phyloP scores from a whole-genome alignment of 2,797 vertebrate genomes.

The Zalophus californianus region DNA sequence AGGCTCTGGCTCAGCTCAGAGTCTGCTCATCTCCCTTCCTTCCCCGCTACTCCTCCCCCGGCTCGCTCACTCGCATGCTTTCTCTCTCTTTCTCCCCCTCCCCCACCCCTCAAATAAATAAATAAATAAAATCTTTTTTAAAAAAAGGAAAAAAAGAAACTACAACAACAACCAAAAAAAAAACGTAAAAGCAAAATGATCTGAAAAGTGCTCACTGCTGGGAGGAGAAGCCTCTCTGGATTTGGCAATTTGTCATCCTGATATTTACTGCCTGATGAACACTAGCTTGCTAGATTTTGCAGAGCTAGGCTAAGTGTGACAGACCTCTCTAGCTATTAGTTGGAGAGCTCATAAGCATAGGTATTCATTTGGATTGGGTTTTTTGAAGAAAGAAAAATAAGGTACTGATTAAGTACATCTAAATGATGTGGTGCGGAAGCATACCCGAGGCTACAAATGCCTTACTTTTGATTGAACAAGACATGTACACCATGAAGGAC shows the following conservation, averaged over 20 bases:
- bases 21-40: neutral
- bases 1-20: neutral
- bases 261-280: neutral
- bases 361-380: neutral
- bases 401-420: conserved; percentile 9
- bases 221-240: neutral
- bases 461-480: neutral
- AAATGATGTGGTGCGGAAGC: neutral
- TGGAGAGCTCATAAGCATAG: conserved; percentile 5
- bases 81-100: neutral
- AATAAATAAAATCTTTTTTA: neutral
- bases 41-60: neutral
- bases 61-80: neutral
- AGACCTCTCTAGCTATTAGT: neutral
- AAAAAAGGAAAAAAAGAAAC: no score
- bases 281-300: neutral
- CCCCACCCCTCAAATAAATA: neutral
- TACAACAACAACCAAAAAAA: neutral
- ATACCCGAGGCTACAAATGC: neutral
- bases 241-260: conserved; percentile 51
- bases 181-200: conserved; percentile 20
- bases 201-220: conserved; percentile 34
- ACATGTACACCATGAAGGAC: neutral
- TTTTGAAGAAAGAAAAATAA: conserved; percentile 63
- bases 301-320: neutral